Base-by-base conservation (phyloP, 2,797 vertebrate species). In the Acanthurus lineatus region DNA sequence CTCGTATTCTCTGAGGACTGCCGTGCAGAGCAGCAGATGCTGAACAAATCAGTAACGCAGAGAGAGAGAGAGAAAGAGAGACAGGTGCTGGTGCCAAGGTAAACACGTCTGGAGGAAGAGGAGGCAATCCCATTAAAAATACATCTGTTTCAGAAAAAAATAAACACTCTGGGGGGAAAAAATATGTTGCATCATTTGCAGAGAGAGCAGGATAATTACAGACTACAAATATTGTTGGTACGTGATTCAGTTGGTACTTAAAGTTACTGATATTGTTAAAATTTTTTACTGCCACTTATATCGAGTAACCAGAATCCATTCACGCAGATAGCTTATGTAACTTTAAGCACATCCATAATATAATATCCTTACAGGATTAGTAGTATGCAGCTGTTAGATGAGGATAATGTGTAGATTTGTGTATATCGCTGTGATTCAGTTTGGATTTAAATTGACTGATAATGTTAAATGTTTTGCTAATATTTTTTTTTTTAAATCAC, bases 51-150 rank as follows among this genome's bases (percentile, higher is more conserved):
- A 1, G 45, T 22, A 9, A 51, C 72, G 73, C 22, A 17, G 49
- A 42, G 54, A 42, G 40, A 42, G 40, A 11, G 40, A 42, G 40
- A 42, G 10, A 42, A 2, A 42, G 9, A 42, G 58, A 74, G 53
- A 32, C 75, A 57, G 75, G 73, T 73, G 83, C 38, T 15, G 67
- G 32, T 67, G 88, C 83, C 79, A 87, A 76, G 61, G 76, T 81
- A 90, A 88, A 89, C 69, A 73, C 1, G 47, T 47, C 8, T 40
- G 47, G 15, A 53, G 64, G 76, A 79, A 56, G 56, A 76, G 58
- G 80, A 73, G 63, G 60, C 45, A 51, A 65, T 70, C 28, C 54
- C 71, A 69, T 82, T 76, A 75, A 76, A 60, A 69, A 73, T 32
- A 25, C 77, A 79, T 66, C 73, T 51, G 53, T 56, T 67, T 79